Evolutionary conservation across 2,888 invertebrate genomes (phyloP).

Genomic region (Plagodis pulveraria): DNA sequence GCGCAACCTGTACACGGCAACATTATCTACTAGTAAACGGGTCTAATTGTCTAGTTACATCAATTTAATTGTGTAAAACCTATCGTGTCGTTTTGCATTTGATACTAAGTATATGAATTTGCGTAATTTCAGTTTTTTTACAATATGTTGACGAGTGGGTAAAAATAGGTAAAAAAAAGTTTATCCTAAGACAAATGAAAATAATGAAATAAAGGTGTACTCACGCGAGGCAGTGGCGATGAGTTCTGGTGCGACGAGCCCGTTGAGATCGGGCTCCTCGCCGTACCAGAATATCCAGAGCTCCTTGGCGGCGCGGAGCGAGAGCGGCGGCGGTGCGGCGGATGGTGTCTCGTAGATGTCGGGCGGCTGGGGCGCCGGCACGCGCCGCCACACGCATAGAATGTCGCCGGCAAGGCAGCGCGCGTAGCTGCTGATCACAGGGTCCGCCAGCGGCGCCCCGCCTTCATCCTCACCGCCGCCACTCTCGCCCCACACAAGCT

Average conservation of each 20-base stretch:
- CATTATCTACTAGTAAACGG: constrained; percentile 29
- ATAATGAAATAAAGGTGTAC: constrained; percentile 56
- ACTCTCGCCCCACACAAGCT: constrained; percentile 93
- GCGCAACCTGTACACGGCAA: constrained; percentile 37
- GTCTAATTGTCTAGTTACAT: constrained; percentile 2
- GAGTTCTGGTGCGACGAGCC: constrained; percentile 93
- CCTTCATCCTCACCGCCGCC: constrained; percentile 77
- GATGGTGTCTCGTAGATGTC: constrained; percentile 82
- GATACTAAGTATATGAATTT: too few species aligned
- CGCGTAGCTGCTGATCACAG: constrained; percentile 95
- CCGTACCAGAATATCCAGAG: constrained; percentile 99
- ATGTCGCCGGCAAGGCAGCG: constrained; percentile 97
- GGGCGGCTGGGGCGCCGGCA: constrained; percentile 84
- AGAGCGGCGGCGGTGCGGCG: constrained; percentile 88
- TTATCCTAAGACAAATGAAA: too few species aligned
- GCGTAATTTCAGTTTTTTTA: too few species aligned
- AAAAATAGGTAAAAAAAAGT: too few species aligned
- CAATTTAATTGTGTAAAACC: background rate
- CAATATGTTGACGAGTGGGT: too few species aligned
- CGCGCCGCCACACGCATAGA: constrained; percentile 98
- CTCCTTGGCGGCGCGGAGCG: constrained; percentile 96
- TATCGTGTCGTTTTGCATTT: background rate
- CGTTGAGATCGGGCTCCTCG: constrained; percentile 95
- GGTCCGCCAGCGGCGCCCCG: constrained; percentile 93
- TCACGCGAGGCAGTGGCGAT: constrained; percentile 93